phyloP scores from a whole-genome alignment of 2,797 vertebrate genomes.

The Tympanoctomys barrerae region DNA sequence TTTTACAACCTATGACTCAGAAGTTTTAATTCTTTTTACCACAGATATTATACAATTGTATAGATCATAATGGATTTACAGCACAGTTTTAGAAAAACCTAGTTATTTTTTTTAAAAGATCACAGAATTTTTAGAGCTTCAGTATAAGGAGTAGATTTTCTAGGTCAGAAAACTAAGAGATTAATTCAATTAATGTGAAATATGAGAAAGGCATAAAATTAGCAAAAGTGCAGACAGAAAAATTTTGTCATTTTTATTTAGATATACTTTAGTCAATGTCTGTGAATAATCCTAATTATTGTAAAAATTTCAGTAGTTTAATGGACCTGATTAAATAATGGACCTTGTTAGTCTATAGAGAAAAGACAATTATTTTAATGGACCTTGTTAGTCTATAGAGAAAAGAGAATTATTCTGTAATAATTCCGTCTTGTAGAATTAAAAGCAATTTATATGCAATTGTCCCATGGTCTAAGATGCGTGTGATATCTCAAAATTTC shows the following conservation, averaged over 20 bases:
- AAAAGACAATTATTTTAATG: conserved; percentile 44
- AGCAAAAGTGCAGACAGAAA: background rate
- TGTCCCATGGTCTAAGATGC: conserved; percentile 1
- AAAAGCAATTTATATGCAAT: conserved; percentile 44
- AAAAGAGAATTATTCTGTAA: conserved; percentile 46
- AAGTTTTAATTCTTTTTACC: background rate
- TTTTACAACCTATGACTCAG: background rate
- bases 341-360: conserved; percentile 32
- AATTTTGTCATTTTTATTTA: conserved; percentile 23
- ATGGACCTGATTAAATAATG: conserved; percentile 59
- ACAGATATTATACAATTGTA: background rate
- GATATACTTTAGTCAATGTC: conserved; percentile 27
- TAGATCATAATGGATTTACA: background rate
- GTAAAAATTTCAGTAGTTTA: conserved; percentile 53
- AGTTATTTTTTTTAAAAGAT: conserved; percentile 23
- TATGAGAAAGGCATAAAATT: background rate
- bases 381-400: conserved; percentile 38
- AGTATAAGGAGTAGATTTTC: background rate
- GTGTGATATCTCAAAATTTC: conserved; percentile 17
- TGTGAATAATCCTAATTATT: conserved; percentile 54
- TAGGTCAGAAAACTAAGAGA: conserved; percentile 5
- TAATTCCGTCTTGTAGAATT: conserved; percentile 40
- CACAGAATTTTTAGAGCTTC: background rate
- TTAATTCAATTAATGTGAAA: conserved; percentile 28
- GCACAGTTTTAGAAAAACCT: background rate